A percentile compares a stretch with the other conserved stretches of the same genome.
Conservation (phyloP, 2,113 vertebrate genomes). For the Tautogolabrus adspersus region DNA sequence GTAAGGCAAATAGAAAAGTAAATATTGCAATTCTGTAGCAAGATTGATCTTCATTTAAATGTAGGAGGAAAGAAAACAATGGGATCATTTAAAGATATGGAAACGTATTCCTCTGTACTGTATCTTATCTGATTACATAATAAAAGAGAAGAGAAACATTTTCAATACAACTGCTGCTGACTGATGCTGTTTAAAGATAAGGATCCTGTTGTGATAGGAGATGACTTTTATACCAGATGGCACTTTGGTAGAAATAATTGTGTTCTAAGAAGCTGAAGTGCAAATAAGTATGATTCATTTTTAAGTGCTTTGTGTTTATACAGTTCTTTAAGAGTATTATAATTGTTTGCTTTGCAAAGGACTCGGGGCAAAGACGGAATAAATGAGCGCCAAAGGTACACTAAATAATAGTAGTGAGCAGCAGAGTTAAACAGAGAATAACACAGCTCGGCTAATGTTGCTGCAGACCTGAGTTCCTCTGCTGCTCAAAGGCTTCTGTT, state of each 20-base stretch:
- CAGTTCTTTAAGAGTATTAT: conserved; percentile 55
- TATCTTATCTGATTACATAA: conserved; percentile 32
- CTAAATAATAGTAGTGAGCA: conserved; percentile 52
- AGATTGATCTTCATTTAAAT: conserved; percentile 32
- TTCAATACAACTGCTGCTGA: conserved; percentile 22
- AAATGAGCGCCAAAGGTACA: conserved; percentile 57
- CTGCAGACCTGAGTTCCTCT: conserved; percentile 27
- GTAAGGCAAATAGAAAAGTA: conserved; percentile 16
- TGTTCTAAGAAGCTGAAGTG: conserved; percentile 52
- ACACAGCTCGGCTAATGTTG: conserved; percentile 39
- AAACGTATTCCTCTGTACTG: conserved; percentile 7
- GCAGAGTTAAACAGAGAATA: conserved; percentile 33
- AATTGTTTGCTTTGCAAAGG: conserved; percentile 64
- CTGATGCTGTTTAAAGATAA: conserved; percentile 33
- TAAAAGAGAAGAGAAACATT: conserved; percentile 24
- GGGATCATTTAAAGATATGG: conserved; percentile 20
- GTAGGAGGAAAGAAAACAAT: background rate
- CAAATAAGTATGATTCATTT: conserved; percentile 69
- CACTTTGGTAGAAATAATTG: conserved; percentile 50
- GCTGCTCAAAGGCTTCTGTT: conserved; percentile 46
- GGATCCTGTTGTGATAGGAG: conserved; percentile 20
- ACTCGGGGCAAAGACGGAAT: conserved; percentile 50
- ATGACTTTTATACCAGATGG: conserved; percentile 55
- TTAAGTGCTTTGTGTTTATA: conserved; percentile 67
- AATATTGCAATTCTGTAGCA: background rate